Evolutionary conservation across 2,113 vertebrate genomes (phyloP).

Genomic region (Drymodes brunneopygia): DNA sequence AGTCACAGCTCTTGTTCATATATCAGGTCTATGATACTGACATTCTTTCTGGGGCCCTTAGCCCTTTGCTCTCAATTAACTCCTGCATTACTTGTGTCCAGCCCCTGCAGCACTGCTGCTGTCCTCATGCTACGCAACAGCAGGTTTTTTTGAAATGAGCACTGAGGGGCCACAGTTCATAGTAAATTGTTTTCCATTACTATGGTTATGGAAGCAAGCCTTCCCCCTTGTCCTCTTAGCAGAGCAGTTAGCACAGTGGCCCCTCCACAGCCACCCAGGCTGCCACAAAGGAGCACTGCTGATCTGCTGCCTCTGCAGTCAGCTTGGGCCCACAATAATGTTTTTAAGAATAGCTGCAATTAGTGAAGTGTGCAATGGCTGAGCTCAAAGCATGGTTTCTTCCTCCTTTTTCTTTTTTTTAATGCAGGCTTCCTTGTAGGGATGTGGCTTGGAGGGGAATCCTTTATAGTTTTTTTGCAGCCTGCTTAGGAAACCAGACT

Average conservation of each 20-base stretch:
- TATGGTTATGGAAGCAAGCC: background rate
- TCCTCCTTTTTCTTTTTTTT: background rate
- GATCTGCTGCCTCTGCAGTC: background rate
- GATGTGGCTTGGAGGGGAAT: background rate
- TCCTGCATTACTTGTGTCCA: background rate
- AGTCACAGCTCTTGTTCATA: background rate
- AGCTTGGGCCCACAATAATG: fast-evolving
- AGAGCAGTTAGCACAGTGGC: background rate
- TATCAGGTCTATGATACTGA: background rate
- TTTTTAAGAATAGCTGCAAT: background rate
- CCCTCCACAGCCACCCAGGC: background rate
- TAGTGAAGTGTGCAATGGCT: background rate
- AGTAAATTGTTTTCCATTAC: background rate
- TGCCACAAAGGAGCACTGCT: background rate
- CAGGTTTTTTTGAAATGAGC: background rate
- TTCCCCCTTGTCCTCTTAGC: background rate
- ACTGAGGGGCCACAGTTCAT: background rate
- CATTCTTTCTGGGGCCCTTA: background rate
- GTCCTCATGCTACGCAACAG: background rate
- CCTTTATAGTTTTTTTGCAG: background rate
- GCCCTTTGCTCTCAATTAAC: background rate
- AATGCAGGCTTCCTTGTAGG: background rate
- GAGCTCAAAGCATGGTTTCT: background rate
- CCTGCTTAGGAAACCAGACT: background rate
- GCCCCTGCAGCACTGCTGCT: background rate